phyloP scores from a whole-genome alignment of 92 coral and sea anemone genomes.

The Heteractis magnifica region DNA sequence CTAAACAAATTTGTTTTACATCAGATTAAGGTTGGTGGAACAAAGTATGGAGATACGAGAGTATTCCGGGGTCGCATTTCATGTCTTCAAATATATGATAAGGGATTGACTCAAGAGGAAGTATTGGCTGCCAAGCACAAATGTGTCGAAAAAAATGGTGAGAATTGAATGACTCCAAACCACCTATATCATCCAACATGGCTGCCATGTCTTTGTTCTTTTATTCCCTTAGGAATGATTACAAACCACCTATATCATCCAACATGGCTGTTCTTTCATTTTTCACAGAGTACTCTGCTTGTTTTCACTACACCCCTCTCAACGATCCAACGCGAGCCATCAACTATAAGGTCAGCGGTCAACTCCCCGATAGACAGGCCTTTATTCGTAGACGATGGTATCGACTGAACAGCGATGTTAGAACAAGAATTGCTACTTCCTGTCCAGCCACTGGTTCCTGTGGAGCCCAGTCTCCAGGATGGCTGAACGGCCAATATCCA shows the following conservation, averaged over 20 bases:
- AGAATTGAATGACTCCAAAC: neutral
- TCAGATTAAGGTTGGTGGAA: conserved; percentile 24
- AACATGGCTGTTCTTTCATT: too few species aligned
- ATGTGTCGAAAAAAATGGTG: conserved; percentile 20
- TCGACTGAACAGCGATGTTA: neutral
- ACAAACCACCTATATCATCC: too few species aligned
- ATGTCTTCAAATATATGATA: conserved; percentile 55
- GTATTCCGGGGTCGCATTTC: conserved; percentile 49
- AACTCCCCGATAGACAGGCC: conserved; percentile 18
- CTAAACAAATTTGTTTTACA: neutral
- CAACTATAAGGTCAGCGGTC: conserved; percentile 9
- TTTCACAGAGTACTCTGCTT: neutral
- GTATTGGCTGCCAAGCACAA: conserved; percentile 15
- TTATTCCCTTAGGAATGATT: neutral
- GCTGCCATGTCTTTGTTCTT: too few species aligned
- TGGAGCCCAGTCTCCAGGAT: conserved; percentile 63
- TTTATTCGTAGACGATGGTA: conserved; percentile 20
- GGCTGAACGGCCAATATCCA: conserved; percentile 47
- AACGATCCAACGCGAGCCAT: conserved; percentile 9
- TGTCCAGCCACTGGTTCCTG: conserved; percentile 39
- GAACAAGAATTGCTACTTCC: neutral
- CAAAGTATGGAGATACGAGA: conserved; percentile 11
- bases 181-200: too few species aligned
- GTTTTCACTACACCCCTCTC: neutral
- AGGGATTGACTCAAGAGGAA: conserved; percentile 24